Evolutionary conservation across 2,888 invertebrate species (phyloP).

Genomic region (Pycnomerus fuliginosus): DNA sequence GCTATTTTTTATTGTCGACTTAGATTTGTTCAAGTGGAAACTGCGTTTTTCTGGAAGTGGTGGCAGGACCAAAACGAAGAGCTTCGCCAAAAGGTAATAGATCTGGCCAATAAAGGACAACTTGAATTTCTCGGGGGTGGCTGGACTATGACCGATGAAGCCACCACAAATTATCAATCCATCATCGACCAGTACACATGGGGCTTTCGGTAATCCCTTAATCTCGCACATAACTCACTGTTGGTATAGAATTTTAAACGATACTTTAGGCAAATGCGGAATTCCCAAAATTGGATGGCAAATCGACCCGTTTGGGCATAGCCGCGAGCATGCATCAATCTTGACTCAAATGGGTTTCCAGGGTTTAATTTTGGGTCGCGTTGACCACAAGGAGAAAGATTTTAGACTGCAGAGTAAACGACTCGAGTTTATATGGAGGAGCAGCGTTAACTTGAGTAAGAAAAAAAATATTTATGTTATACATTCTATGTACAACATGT

Average conservation of each 20-base stretch:
- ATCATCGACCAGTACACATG: constrained; percentile 74
- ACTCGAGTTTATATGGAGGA: constrained; percentile 85
- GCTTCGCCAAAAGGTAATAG: constrained; percentile 61
- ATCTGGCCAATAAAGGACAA: constrained; percentile 69
- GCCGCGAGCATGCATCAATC: too few species aligned
- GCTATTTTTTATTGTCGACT: constrained; percentile 24
- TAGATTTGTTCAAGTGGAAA: constrained; percentile 86
- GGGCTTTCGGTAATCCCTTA: constrained; percentile 62
- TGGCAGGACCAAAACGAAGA: constrained; percentile 69
- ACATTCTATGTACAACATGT: too few species aligned
- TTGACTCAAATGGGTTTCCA: constrained; percentile 86
- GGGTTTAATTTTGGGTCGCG: constrained; percentile 80
- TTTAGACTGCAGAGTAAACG: constrained; percentile 59
- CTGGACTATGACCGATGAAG: constrained; percentile 86
- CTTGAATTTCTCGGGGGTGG: constrained; percentile 77
- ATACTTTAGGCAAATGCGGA: constrained; percentile 72
- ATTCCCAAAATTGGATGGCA: constrained; percentile 78
- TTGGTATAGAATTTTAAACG: constrained; percentile 53
- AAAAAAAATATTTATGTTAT: too few species aligned
- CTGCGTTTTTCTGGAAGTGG: constrained; percentile 82
- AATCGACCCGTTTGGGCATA: too few species aligned
- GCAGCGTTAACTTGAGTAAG: constrained; percentile 70
- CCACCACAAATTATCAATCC: constrained; percentile 68
- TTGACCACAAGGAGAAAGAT: constrained; percentile 83
- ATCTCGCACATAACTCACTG: background rate